These are phyloP conservation scores for Lacerta bilineata DNA, from an alignment of 2,797 vertebrate species.

Conservation along the genomic window DNA sequence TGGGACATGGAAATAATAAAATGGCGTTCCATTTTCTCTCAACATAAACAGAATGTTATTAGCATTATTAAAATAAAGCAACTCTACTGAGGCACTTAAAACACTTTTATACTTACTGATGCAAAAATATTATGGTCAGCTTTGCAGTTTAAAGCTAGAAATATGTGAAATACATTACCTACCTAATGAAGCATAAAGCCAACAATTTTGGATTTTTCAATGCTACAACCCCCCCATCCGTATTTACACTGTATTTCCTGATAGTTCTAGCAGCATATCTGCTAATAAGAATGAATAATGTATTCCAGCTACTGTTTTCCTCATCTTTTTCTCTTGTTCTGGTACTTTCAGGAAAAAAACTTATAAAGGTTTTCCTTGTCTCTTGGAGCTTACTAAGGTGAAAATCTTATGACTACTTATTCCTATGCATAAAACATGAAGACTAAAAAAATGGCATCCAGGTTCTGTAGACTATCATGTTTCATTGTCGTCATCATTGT, in stretches of 20 bases:
- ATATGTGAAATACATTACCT: conserved; percentile 70
- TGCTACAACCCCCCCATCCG: conserved; percentile 45
- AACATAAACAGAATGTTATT: conserved; percentile 67
- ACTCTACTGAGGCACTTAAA: conserved; percentile 38
- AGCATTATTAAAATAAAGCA: conserved; percentile 64
- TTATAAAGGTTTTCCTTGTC: conserved; percentile 22
- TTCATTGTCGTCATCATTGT: neutral
- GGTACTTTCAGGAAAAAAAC: conserved; percentile 30
- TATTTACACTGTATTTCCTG: conserved; percentile 50
- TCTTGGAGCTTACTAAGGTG: neutral
- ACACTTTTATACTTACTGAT: conserved; percentile 62
- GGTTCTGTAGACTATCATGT: neutral
- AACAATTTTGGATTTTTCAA: conserved; percentile 63
- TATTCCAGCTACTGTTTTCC: conserved; percentile 46
- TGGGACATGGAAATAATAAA: conserved; percentile 55
- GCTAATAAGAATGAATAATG: conserved; percentile 53
- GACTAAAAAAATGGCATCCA: neutral
- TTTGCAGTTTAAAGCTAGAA: conserved; percentile 63
- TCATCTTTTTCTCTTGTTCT: conserved; percentile 40
- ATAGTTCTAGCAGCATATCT: conserved; percentile 32
- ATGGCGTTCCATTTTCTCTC: conserved; percentile 53
- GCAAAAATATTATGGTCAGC: conserved; percentile 64
- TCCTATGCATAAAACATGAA: neutral
- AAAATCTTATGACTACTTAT: neutral
- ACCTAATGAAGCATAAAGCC: conserved; percentile 67